Evolutionary conservation across 1,140 invertebrate genomes (phyloP), one percentile per base, ranked within the genome.

Genomic region (Drosophila setifemur): DNA sequence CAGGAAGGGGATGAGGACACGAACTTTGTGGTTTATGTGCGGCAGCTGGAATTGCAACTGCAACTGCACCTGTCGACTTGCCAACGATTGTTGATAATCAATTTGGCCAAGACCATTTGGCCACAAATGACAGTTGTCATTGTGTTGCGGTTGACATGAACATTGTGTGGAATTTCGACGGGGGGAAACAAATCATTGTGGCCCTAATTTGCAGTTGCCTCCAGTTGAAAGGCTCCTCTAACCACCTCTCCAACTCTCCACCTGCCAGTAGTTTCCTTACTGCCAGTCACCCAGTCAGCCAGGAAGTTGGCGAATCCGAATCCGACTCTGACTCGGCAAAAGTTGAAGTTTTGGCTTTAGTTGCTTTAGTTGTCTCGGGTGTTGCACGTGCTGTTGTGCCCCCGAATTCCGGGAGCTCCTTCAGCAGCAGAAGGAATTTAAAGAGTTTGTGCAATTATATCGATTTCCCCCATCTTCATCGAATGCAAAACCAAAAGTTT

Each of bases 71-170:
- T 55, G 68, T 21, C 29, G 37, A 16, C 42, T 23, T 29, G 8
- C 29, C 48, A 57, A 35, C 45, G 29, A 49, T 57, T 60, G 71
- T 68, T 85, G 81, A 81, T 86, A 86, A 86, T 86, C 81, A 86
- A 86, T 86, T 85, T 81, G 61, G 47, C 64, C 64, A 23, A 70
- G 52, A 70, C 50, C 21, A 83, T 83, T 82, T 77, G 66, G 52
- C 66, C 73, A 76, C 49, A 76, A 73, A 77, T 73, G 74, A 72
- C 74, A 78, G 73, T 72, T 63, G 47, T 47, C 55, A 43, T 8
- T 19, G 28, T 61, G 48, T 70, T 48, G 57, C 73, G 42, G 58
- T 75, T 79, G 71, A 81, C 76, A 81, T 81, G 76, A 57, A 63
- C 64, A 66, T 67, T 53, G 61, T 68, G 61, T 68, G 61, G 64